Evolutionary conservation across 2,888 invertebrate genomes (phyloP), one percentile per base, ranked within the genome.

Genomic region (Dromius quadrimaculatus): DNA sequence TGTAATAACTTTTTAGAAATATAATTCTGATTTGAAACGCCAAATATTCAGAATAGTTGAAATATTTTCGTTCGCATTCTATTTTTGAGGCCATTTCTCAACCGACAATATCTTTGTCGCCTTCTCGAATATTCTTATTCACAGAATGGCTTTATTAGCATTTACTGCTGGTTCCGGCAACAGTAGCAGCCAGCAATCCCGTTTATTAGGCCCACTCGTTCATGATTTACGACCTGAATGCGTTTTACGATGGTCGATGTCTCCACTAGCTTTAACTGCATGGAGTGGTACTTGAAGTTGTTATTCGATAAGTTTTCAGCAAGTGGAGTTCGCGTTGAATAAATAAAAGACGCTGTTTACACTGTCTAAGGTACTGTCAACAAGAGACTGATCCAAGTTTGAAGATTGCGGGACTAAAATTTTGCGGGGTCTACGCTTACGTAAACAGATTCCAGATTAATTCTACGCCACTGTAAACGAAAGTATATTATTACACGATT

Each of bases 61-160:
- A n/a, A 36, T 36, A 36, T 36, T 36, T 47, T 47, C n/a, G 4
- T 11, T 1, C 47, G 5, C 23, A 47, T 11, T 13, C 17, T n/a
- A 45, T 45, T 17, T 41, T 41, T 45, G 17, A 20, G 20, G 45
- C 9, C 47, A 47, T 47, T 20, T 20, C 19, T 19, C 22, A 11
- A 22, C 20, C 47, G 45, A 45, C 45, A 41, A 45, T 45, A 8
- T 45, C 32, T 32, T 32, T 23, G 28, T 17, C 57, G 22, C 41
- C 62, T 41, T 3, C 20, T 54, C 23, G 32, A 32, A 54, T 61
- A 38, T 62, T 62, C 62, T 41, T 62, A 62, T 62, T 62, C 41
- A 13, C 62, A 11, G 41, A 62, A 62, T 62, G 62, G 23, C 62
- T 62, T 62, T 62, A 62, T 62, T 41, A 41, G 19, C 62, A 62